These are phyloP conservation scores for Pipra filicauda DNA, from an alignment of 2,113 vertebrate species.

Conservation along the genomic window DNA sequence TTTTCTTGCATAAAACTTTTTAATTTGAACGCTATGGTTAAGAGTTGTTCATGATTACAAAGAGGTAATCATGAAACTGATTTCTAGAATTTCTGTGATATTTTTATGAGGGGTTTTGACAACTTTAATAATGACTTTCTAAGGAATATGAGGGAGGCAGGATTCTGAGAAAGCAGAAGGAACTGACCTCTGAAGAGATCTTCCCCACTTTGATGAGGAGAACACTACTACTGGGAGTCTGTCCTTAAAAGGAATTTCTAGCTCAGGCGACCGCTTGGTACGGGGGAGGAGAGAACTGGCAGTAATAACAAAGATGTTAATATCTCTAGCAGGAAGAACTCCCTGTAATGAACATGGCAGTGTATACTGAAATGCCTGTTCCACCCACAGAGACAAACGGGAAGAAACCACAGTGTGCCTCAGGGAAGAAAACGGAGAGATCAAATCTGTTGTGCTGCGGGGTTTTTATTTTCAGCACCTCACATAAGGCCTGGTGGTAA, in stretches of 20 bases:
- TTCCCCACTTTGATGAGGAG: neutral
- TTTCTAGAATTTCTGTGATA: neutral
- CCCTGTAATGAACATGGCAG: neutral
- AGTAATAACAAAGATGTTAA: conserved; percentile 61
- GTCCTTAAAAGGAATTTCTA: conserved; percentile 18
- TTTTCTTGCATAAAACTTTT: conserved; percentile 18
- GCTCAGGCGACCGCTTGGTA: neutral
- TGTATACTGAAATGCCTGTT: conserved; percentile 27
- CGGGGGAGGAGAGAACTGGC: conserved; percentile 46
- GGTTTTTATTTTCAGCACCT: neutral
- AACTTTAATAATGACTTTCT: conserved; percentile 11
- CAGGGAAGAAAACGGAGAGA: neutral
- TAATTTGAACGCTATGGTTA: neutral
- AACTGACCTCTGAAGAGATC: conserved; percentile 9
- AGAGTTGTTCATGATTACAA: neutral
- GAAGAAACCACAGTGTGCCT: conserved; percentile 28
- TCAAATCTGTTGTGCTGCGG: neutral
- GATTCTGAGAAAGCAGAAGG: conserved; percentile 35
- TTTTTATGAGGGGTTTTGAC: neutral
- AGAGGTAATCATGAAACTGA: neutral
- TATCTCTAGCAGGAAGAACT: conserved; percentile 37
- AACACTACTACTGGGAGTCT: conserved; percentile 22
- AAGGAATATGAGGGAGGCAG: neutral
- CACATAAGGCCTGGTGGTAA: neutral
- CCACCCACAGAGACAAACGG: neutral